Evolutionary conservation across 2,113 vertebrate species (phyloP).

Genomic region (Mirza zaza): DNA sequence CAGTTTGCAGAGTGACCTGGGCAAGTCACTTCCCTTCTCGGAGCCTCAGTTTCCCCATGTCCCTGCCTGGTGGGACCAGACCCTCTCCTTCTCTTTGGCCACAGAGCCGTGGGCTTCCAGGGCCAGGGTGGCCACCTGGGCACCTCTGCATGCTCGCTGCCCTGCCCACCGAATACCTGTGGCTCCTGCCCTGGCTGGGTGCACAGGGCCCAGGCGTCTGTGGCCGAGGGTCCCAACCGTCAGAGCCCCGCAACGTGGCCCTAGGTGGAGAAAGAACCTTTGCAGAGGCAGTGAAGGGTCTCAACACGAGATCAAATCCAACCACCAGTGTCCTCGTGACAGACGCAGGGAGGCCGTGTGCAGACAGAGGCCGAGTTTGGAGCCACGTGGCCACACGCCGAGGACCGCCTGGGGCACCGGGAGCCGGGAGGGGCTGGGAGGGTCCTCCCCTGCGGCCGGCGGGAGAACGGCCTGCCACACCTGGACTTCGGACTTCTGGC

Average conservation of each 20-base stretch:
- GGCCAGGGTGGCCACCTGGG: not conserved
- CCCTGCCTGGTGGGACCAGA: accelerated
- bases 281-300: not conserved
- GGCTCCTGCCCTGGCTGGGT: accelerated
- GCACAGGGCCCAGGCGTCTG: accelerated
- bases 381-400: accelerated
- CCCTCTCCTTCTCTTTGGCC: not conserved
- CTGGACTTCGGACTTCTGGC: too few species aligned
- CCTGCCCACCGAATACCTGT: accelerated
- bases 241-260: accelerated
- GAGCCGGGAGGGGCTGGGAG: not conserved
- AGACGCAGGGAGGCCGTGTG: accelerated
- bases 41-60: not conserved
- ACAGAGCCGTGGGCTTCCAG: slow-evolving; percentile 26
- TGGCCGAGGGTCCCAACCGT: accelerated
- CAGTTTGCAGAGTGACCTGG: not conserved
- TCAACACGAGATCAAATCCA: not conserved
- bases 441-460: not conserved
- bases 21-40: not conserved
- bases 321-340: accelerated
- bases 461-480: accelerated
- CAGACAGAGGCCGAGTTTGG: not conserved
- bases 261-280: not conserved
- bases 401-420: accelerated
- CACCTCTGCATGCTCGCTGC: not conserved